Conservation (phyloP, 2,113 vertebrate genomes). For the Pelusios castaneus region DNA sequence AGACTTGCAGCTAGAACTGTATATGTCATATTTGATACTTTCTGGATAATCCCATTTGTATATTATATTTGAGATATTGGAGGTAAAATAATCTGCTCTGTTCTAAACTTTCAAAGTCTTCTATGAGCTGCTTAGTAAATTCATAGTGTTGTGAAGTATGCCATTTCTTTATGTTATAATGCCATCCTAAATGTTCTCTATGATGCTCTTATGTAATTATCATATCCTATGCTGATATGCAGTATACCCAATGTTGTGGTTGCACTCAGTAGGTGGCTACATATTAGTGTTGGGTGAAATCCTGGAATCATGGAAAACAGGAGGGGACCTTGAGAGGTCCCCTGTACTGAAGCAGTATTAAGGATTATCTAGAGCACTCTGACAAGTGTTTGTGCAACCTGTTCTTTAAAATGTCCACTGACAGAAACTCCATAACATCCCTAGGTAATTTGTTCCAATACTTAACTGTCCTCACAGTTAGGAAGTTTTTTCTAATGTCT, state of each 20-base stretch:
- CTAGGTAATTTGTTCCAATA: background rate
- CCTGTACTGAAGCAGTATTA: background rate
- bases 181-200: background rate
- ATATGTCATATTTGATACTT: background rate
- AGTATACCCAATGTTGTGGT: background rate
- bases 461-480: background rate
- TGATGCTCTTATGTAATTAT: background rate
- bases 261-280: background rate
- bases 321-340: background rate
- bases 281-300: background rate
- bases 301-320: background rate
- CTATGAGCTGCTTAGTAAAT: background rate
- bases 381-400: background rate
- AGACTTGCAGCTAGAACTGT: background rate
- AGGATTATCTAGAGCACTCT: background rate
- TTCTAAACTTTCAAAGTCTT: background rate
- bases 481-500: background rate
- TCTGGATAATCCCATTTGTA: background rate
- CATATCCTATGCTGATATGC: background rate
- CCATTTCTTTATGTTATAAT: background rate
- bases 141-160: fast-evolving
- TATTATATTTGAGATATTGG: background rate
- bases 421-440: background rate
- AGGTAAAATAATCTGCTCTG: background rate
- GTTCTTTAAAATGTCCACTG: too few species aligned